Base-by-base conservation (phyloP, 35 echinoderm and acorn worm genomes). In the Patiria miniata region DNA sequence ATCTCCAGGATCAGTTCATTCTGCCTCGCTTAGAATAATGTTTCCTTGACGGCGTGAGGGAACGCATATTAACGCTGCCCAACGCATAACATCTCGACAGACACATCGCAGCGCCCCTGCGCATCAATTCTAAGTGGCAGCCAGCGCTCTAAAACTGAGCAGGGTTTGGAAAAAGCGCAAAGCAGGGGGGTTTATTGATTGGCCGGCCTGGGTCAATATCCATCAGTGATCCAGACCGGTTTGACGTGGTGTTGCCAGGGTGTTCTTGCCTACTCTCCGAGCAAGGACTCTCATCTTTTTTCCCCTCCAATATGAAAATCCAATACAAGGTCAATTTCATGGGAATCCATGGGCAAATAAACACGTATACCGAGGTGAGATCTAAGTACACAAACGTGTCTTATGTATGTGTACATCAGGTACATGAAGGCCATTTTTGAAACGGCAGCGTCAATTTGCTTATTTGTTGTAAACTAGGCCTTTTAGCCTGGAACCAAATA, bases 151-250 rank as follows among this genome's bases (percentile, higher is more conserved):
- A 34, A 73, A 73, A 73, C 29, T 73, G 65, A 73, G 34, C 65
- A 2, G 65, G 65, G 21, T 73, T 73, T 18, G 65, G 34, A 26
- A 26, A 7, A 34, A 73, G 65, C 65, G 65, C 26, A 36, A 34
- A 23, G 26, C 26, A 73, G 65, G 65, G 61, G 65, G 65, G 29
- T 73, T 32, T 73, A 73, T 73, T 73, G 65, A 73, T 73, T 73
- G 26, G 65, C 14, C 65, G 65, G 23, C 65, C 26, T 10, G 26
- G 65, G 30, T 73, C 65, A 15, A 73, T 73, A 73, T 73, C 22
- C 65, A 73, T 73, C 65, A 36, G 19, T 26, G 42, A 47, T 47
- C n/a, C 42, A 47, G 42, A 12, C 42, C 42, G 42, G 42, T 47
- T 23, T 73, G 65, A 10, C 65, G 14, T 32, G 14, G 10, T 73